phyloP scores from a whole-genome alignment of 2,888 invertebrate species.

The Cantharis rustica region DNA sequence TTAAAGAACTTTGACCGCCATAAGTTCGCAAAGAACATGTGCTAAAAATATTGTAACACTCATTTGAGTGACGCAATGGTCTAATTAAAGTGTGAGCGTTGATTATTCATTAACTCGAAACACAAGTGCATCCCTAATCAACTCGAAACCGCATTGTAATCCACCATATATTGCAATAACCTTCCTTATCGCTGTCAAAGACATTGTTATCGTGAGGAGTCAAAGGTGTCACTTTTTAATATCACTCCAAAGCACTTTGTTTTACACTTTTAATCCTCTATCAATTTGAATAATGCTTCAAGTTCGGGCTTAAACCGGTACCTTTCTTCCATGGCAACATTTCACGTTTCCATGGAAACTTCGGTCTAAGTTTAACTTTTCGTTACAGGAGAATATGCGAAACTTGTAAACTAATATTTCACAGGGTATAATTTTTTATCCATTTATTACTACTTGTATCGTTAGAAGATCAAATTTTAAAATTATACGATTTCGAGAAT shows the following conservation, averaged over 20 bases:
- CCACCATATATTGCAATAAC: neutral
- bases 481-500: neutral
- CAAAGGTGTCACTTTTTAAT: neutral
- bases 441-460: neutral
- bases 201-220: neutral
- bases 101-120: neutral
- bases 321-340: neutral
- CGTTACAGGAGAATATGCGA: neutral
- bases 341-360: neutral
- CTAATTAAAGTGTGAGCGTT: neutral
- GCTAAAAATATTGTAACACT: constrained; percentile 2
- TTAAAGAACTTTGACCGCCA: constrained; percentile 4
- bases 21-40: neutral
- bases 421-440: neutral
- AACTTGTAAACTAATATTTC: neutral
- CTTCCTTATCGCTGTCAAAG: neutral
- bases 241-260: neutral
- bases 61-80: neutral
- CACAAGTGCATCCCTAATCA: neutral
- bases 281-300: neutral
- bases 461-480: neutral
- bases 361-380: neutral
- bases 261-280: neutral
- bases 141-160: neutral
- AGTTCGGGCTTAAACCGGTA: neutral